Percentiles rank a stretch among this genome's conserved stretches.
phyloP scores from a whole-genome alignment of 2,888 invertebrate species.

The Helleia helle region DNA sequence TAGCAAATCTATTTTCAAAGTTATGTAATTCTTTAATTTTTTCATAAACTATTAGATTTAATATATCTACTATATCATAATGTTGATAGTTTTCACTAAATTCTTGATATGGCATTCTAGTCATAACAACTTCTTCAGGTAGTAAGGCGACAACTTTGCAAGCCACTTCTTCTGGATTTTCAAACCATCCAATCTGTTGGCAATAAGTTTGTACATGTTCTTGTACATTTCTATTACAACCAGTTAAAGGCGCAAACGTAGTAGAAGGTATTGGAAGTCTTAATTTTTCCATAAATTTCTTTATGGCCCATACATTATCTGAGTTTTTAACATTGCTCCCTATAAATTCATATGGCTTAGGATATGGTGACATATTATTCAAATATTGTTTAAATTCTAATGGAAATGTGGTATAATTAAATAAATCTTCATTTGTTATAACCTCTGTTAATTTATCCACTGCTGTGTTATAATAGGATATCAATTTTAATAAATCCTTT shows the following conservation, averaged over 20 bases:
- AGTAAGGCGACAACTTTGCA: constrained; percentile 62
- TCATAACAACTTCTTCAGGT: constrained; percentile 48
- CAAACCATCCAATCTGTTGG: constrained; percentile 60
- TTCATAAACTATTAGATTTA: constrained; percentile 70
- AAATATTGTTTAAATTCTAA: constrained; percentile 75
- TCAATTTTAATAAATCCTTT: constrained; percentile 72
- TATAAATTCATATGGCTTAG: constrained; percentile 80
- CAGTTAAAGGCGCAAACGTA: constrained; percentile 55
- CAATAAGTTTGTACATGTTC: constrained; percentile 64
- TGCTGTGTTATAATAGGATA: constrained; percentile 79
- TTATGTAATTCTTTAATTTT: constrained; percentile 62
- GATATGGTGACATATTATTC: constrained; percentile 61
- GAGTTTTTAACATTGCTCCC: constrained; percentile 73
- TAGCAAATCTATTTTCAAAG: constrained; percentile 61
- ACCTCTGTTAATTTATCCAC: constrained; percentile 76
- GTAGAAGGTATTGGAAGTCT: constrained; percentile 65
- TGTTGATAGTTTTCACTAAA: constrained; percentile 49
- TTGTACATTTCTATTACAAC: constrained; percentile 57
- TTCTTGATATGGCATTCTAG: constrained; percentile 43
- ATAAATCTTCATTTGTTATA: constrained; percentile 72
- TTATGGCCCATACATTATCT: constrained; percentile 63
- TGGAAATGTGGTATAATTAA: constrained; percentile 77
- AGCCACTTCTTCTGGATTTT: constrained; percentile 56
- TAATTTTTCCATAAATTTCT: constrained; percentile 65
- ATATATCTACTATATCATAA: constrained; percentile 67